Base-by-base conservation (phyloP, 2,113 vertebrate genomes). In the Grallaria varia region DNA sequence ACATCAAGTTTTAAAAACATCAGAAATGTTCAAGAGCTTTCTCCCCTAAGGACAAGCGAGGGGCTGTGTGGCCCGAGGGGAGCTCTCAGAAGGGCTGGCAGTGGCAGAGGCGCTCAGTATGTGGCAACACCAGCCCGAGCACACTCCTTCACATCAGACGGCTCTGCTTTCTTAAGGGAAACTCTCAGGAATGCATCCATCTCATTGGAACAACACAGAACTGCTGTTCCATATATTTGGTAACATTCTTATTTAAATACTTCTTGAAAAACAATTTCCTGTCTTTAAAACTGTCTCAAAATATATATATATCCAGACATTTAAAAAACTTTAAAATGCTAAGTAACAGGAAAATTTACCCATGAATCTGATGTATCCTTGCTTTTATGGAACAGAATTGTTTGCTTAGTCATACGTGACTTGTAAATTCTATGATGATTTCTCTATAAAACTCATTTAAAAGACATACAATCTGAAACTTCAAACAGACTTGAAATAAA, bases 221-320 rank as follows among this genome's bases (percentile, higher is more conserved):
- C 52, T 85, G 50, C 86, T 92, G 62, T 91, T 95, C 77, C 52
- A 74, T 67, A 5, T 69, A 66, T 73, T 10, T 69, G 28, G 53
- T 87, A 91, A 89, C 24, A 80, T 85, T 89, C 76, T 89, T 84
- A 69, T 74, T 93, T 59, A 93, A 96, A 76, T 91, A 77, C 33
- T 83, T 77, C 56, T 94, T 93, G 56, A 64, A 92, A 90, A 85
- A 69, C 63, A 95, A 86, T 77, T 96, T 96, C 95, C 95, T 95
- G 89, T 52, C 68, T 80, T 84, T 86, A 83, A 74, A 94, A 78
- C 42, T 20, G 66, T 66, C 69, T 77, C 42, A 83, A 77, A 74
- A 23, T 55, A 81, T 47, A 88, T 3, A 85, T 76, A 89, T 77
- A 72, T 30, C 35, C 56, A 86, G 90, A 83, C 35, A 59, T 82